Evolutionary conservation across 2,113 vertebrate genomes (phyloP), one percentile per base, ranked within the genome.

Genomic region (Sapayoa aenigma): DNA sequence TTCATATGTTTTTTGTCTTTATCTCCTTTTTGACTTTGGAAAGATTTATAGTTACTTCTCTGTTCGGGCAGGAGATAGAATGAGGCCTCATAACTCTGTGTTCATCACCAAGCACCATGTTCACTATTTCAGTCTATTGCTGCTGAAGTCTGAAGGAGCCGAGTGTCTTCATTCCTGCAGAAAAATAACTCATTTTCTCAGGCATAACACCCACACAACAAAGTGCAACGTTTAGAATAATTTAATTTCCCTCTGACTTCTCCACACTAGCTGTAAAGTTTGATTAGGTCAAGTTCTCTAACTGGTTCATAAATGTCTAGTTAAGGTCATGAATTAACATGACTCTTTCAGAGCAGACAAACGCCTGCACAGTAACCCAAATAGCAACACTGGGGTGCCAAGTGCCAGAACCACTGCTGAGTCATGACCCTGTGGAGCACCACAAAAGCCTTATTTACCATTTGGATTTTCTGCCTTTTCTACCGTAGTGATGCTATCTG

Each of bases 151-250:
- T 82, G 63, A 87, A 93, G 66, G 77, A n/a, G 31, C 9, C 20
- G 89, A 68, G 19, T 60, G 52, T 78, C 67, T 96, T 91, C n/a
- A 53, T 92, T 95, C 81, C 91, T 80, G 42, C 87, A 96, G 73
- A 97, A 95, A 96, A 96, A 92, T 75, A 80, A 83, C 80, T 91
- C 83, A 89, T 53, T 96, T n/a, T n/a, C n/a, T 96, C 87, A 87
- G 47, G 67, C 92, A 53, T 24, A 88, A 69, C 41, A 83, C 27
- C n/a, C 30, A n/a, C 35, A 66, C 42, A 71, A 24, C 42, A 71
- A 24, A 71, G 56, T 47, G 62, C 69, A 84, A 35, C n/a, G 67
- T 94, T 94, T 58, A 82, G 69, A 86, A 69, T 86, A 95, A 97
- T 94, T 96, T 75, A 69, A 94, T 91, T 93, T 90, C 52, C 50